A percentile compares a stretch with the other conserved stretches of the same genome.
Evolutionary conservation across 2,113 vertebrate species (phyloP).

Genomic region (Collichthys lucidus): DNA sequence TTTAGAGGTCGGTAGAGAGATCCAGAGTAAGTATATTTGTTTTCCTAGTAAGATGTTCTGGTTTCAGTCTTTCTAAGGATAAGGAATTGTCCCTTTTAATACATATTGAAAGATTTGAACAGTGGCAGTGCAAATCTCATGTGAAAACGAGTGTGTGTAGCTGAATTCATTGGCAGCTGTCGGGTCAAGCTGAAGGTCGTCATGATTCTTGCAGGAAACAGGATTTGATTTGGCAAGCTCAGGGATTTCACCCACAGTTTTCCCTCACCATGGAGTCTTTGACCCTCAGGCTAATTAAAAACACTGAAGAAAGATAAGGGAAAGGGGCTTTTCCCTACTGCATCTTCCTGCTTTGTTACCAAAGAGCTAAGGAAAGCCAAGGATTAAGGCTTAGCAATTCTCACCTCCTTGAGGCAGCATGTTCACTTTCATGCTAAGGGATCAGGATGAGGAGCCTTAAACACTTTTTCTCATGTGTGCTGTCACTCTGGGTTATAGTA

Average conservation of each 20-base stretch:
- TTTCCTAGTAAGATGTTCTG: neutral
- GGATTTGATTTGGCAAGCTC: slow-evolving; percentile 29
- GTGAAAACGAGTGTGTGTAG: slow-evolving; percentile 10
- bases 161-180: slow-evolving; percentile 31
- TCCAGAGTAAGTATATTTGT: neutral
- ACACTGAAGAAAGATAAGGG: slow-evolving; percentile 12
- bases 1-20: neutral
- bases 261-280: slow-evolving; percentile 31
- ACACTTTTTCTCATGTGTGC: slow-evolving; percentile 4
- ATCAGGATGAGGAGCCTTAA: slow-evolving; percentile 9
- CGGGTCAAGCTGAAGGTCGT: slow-evolving; percentile 38
- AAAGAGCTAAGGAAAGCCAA: slow-evolving; percentile 20
- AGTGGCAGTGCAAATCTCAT: slow-evolving; percentile 7
- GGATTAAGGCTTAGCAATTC: slow-evolving; percentile 44
- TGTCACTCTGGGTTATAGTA: neutral
- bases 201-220: slow-evolving; percentile 10
- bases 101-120: slow-evolving; percentile 14
- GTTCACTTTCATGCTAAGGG: slow-evolving; percentile 16
- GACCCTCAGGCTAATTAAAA: slow-evolving; percentile 61
- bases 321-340: slow-evolving; percentile 26
- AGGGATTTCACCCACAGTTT: slow-evolving; percentile 39
- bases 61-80: slow-evolving; percentile 14
- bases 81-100: neutral
- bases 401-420: slow-evolving; percentile 17
- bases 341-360: slow-evolving; percentile 7